phyloP scores from a whole-genome alignment of 2,797 vertebrate species.

The Sphenodon punctatus region DNA sequence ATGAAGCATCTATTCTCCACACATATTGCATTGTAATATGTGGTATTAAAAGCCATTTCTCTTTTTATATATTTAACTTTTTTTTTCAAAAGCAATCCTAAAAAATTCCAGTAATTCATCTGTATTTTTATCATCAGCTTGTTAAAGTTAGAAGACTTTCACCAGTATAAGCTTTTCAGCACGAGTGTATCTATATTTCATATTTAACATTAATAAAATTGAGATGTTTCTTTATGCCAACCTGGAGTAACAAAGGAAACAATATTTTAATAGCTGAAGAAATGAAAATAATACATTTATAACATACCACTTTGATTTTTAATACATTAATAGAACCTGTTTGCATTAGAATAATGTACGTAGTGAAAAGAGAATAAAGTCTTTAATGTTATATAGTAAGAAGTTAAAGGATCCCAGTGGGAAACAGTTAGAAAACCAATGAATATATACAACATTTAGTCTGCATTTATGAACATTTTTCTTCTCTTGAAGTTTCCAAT shows the following conservation, averaged over 20 bases:
- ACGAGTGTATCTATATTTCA: not conserved
- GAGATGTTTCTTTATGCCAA: not conserved
- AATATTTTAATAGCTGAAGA: not conserved
- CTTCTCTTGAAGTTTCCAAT: not conserved
- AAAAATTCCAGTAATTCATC: not conserved
- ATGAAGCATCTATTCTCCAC: constrained; percentile 51
- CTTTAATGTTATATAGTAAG: not conserved
- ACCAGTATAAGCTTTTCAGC: not conserved
- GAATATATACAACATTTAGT: not conserved
- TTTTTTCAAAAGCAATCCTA: constrained; percentile 2
- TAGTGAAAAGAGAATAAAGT: not conserved
- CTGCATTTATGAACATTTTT: not conserved
- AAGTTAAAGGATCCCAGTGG: not conserved
- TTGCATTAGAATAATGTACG: not conserved
- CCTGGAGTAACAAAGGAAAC: not conserved
- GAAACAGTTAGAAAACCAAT: not conserved
- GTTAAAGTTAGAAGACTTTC: not conserved
- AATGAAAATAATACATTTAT: not conserved
- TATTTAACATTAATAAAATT: not conserved
- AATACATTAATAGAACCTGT: not conserved
- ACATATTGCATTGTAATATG: constrained; percentile 23
- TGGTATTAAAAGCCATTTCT: constrained; percentile 69
- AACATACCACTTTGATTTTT: not conserved
- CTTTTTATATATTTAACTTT: constrained; percentile 28
- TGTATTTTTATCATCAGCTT: not conserved